These are phyloP conservation scores for Diarsia dahlii DNA, from an alignment of 2,888 invertebrate genomes.

Conservation along the genomic window DNA sequence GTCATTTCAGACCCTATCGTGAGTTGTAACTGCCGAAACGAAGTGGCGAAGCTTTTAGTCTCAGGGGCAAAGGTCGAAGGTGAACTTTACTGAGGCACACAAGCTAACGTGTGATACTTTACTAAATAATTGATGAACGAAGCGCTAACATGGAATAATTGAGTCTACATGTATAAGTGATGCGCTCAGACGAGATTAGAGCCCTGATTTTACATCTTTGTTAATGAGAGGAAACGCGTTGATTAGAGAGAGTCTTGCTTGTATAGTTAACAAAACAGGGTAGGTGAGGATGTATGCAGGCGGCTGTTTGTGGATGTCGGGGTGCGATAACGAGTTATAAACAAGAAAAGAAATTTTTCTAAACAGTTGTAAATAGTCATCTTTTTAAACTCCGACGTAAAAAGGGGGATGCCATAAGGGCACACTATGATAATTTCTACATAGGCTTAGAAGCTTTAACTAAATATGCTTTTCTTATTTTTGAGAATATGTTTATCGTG, in stretches of 20 bases:
- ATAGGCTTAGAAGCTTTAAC: too few relatives aligned
- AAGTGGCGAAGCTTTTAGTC: constrained; percentile 47
- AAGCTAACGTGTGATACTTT: constrained; percentile 38
- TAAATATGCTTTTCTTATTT: too few relatives aligned
- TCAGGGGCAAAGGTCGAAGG: constrained; percentile 52
- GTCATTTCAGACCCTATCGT: constrained; percentile 45
- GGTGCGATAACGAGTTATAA: background rate
- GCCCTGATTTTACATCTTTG: constrained; percentile 30
- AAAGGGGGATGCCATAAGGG: too few relatives aligned
- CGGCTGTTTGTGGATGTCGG: background rate
- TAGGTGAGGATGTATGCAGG: constrained; percentile 14
- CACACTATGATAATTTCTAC: too few relatives aligned
- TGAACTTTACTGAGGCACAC: constrained; percentile 26
- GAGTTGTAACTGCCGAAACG: constrained; percentile 45
- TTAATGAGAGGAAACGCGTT: constrained; percentile 37
- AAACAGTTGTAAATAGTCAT: background rate
- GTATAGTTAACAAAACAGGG: constrained; percentile 8
- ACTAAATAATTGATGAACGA: constrained; percentile 58
- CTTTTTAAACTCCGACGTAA: background rate
- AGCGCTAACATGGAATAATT: constrained; percentile 57
- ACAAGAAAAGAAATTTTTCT: background rate
- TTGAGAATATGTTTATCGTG: too few relatives aligned
- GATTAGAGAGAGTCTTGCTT: constrained; percentile 23
- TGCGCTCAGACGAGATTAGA: constrained; percentile 16
- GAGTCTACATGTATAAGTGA: constrained; percentile 41